Evolutionary conservation across 2,113 vertebrate genomes (phyloP).

Genomic region (Regulus satrapa): DNA sequence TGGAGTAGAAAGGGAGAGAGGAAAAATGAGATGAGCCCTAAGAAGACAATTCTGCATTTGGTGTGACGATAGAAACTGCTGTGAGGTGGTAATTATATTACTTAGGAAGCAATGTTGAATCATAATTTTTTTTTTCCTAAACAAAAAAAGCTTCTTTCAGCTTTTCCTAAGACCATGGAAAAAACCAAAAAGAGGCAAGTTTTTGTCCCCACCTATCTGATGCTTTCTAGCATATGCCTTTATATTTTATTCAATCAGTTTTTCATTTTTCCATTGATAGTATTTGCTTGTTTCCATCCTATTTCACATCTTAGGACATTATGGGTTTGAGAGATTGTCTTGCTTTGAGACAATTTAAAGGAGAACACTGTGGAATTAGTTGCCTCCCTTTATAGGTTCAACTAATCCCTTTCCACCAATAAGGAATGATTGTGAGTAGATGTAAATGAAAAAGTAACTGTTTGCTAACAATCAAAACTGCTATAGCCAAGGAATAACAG

Average conservation of each 20-base stretch:
- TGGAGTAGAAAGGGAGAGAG: conserved; percentile 3
- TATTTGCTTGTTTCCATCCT: not conserved
- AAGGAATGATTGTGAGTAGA: not conserved
- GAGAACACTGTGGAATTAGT: not conserved
- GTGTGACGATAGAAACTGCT: not conserved
- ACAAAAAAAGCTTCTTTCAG: not conserved
- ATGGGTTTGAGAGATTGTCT: not conserved
- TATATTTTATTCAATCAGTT: not conserved
- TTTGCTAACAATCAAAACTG: not conserved
- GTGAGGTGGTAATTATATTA: not conserved
- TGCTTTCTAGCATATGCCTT: not conserved
- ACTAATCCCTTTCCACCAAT: not conserved
- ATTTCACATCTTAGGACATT: not conserved
- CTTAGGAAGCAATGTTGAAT: not conserved
- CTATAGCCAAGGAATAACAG: not conserved
- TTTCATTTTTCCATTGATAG: not conserved
- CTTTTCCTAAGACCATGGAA: not conserved
- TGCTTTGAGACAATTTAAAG: not conserved
- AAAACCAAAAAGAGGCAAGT: not conserved
- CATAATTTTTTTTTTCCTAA: conserved; percentile 8
- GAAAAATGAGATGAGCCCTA: conserved; percentile 12
- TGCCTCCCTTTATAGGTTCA: not conserved
- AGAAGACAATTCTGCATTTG: not conserved
- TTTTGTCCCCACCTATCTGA: not conserved
- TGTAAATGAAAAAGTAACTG: not conserved